These are phyloP conservation scores for Chalcosyrphus nemorum DNA, from an alignment of 2,888 invertebrate species.

Conservation along the genomic window DNA sequence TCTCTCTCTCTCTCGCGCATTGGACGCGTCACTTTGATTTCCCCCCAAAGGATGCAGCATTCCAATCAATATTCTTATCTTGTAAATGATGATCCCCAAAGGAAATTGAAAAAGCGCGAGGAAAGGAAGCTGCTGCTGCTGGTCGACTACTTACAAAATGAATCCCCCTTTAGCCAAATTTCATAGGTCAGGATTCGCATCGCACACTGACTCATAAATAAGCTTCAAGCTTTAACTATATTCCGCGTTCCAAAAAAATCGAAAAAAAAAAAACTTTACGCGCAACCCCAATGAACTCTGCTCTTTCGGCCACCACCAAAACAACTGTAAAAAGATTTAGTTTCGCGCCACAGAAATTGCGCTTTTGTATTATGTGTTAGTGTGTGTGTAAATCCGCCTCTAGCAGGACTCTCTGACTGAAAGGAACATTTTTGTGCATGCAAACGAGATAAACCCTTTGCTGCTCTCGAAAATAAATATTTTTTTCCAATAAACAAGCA, in stretches of 20 bases:
- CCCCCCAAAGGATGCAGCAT: conserved; percentile 44
- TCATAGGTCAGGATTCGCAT: conserved; percentile 28
- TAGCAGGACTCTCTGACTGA: conserved; percentile 37
- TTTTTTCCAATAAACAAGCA: conserved; percentile 44
- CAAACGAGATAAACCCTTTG: conserved; percentile 64
- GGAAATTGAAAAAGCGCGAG: conserved; percentile 25
- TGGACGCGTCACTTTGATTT: conserved; percentile 43
- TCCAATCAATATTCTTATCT: conserved; percentile 21
- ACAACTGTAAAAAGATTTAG: conserved; percentile 45
- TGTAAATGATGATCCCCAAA: conserved; percentile 9
- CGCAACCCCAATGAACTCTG: conserved; percentile 8
- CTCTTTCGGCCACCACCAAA: conserved; percentile 38
- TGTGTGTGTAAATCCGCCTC: conserved; percentile 35
- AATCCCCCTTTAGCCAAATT: neutral
- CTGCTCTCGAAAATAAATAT: conserved; percentile 62
- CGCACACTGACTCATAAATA: conserved; percentile 58
- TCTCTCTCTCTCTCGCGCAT: no score
- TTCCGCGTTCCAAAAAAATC: conserved; percentile 7
- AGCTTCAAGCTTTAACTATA: conserved; percentile 52
- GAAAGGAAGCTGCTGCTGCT: neutral
- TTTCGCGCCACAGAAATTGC: conserved; percentile 2
- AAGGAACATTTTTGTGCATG: conserved; percentile 61
- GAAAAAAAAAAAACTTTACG: neutral
- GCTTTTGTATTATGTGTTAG: conserved; percentile 7
- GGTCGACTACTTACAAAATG: neutral